A percentile compares a stretch with the other conserved stretches of the same genome.
phyloP scores from a whole-genome alignment of 2,113 vertebrate genomes.

The Daboia siamensis region DNA sequence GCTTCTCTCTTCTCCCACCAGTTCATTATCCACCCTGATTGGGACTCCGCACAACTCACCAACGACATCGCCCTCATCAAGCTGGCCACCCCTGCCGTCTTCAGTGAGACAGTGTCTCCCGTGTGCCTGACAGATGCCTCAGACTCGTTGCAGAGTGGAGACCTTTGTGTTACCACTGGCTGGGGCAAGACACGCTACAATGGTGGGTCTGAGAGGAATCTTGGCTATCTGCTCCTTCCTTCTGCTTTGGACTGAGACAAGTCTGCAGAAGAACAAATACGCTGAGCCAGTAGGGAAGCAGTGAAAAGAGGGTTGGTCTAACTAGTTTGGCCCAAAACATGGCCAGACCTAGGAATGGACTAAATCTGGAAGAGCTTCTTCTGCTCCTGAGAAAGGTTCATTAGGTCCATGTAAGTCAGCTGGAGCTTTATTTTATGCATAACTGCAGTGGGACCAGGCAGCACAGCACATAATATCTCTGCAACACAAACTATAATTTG shows the following conservation, averaged over 20 bases:
- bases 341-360: background rate
- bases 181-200: conserved; percentile 62
- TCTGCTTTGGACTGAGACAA: background rate
- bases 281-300: background rate
- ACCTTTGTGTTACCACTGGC: conserved; percentile 61
- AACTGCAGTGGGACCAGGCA: background rate
- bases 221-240: background rate
- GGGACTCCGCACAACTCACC: conserved; percentile 45
- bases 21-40: conserved; percentile 65
- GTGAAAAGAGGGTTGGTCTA: background rate
- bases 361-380: background rate
- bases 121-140: conserved; percentile 56
- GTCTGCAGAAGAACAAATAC: background rate
- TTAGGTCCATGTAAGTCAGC: background rate
- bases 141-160: conserved; percentile 21
- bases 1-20: background rate
- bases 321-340: background rate
- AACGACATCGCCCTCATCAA: conserved; percentile 66
- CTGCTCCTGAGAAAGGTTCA: background rate
- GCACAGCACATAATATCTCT: background rate
- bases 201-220: background rate
- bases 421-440: background rate
- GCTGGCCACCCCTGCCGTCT: conserved; percentile 36
- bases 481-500: background rate
- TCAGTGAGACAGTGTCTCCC: conserved; percentile 24